Evolutionary conservation across 2,888 invertebrate species (phyloP).

Genomic region (Nowickia ferox): DNA sequence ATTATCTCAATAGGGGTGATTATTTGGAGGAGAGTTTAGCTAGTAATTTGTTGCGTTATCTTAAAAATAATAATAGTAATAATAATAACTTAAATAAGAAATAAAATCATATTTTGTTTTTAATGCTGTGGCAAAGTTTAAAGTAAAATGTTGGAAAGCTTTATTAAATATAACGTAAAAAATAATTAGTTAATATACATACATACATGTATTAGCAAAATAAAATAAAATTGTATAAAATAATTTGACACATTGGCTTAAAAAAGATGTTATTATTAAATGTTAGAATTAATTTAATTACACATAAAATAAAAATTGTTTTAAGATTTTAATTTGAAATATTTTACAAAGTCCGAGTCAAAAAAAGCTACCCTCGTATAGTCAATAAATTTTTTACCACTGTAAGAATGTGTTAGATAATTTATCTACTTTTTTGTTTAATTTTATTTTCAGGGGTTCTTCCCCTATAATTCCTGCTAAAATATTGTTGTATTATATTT

Average conservation of each 20-base stretch:
- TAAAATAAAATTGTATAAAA: conserved; percentile 16
- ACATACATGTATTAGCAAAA: neutral
- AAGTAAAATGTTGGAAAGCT: neutral
- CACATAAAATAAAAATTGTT: neutral
- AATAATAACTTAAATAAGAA: neutral
- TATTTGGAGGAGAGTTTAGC: too few relatives aligned
- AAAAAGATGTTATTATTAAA: too few relatives aligned
- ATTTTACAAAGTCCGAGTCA: neutral
- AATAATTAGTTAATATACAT: neutral
- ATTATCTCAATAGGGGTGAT: too few relatives aligned
- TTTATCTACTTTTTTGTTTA: neutral
- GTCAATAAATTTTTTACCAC: neutral
- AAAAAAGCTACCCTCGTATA: neutral
- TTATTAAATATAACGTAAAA: conserved; percentile 2
- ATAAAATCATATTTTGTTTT: neutral
- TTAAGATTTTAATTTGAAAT: neutral
- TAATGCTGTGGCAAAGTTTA: neutral
- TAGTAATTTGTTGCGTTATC: too few relatives aligned
- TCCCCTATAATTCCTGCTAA: conserved; percentile 62
- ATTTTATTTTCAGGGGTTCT: neutral
- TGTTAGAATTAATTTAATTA: neutral
- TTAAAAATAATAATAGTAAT: too few relatives aligned
- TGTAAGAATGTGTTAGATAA: neutral
- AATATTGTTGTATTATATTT: conserved; percentile 43
- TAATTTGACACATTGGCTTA: conserved; percentile 27